These are phyloP conservation scores for Cheilosia vernalis DNA, from an alignment of 2,888 invertebrate species.

Conservation along the genomic window DNA sequence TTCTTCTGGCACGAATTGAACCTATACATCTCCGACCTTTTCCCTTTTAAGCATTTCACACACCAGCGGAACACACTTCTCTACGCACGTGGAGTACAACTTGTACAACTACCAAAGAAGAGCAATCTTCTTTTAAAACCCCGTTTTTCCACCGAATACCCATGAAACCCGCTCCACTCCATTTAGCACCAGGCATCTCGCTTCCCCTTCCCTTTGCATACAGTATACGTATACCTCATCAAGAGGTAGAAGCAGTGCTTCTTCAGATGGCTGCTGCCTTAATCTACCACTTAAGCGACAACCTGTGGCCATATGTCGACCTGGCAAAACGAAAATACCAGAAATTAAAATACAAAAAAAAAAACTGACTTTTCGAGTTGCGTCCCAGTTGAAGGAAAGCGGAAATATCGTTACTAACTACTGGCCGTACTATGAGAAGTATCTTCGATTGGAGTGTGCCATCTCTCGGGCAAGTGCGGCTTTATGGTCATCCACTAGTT, in stretches of 20 bases:
- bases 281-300: constrained; percentile 23
- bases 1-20: neutral
- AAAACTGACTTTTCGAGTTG: constrained; percentile 47
- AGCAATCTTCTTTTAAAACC: neutral
- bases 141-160: neutral
- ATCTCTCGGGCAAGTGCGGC: constrained; percentile 46
- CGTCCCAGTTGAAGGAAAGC: constrained; percentile 60
- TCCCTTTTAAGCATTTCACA: too few relatives aligned
- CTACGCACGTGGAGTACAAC: neutral
- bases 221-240: neutral
- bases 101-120: neutral
- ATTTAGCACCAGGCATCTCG: neutral
- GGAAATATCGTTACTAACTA: constrained; percentile 45
- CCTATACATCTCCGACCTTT: too few relatives aligned
- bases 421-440: constrained; percentile 5
- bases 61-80: too few relatives aligned
- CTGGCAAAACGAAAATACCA: neutral
- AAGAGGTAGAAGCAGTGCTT: constrained; percentile 11
- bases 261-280: constrained; percentile 10
- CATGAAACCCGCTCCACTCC: constrained; percentile 15
- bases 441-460: constrained; percentile 62
- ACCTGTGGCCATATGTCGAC: constrained; percentile 16
- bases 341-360: too few relatives aligned
- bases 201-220: neutral
- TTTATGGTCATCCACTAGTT: constrained; percentile 43